Conservation (phyloP, 2,888 invertebrate genomes). For the Chloroclysta siterata region DNA sequence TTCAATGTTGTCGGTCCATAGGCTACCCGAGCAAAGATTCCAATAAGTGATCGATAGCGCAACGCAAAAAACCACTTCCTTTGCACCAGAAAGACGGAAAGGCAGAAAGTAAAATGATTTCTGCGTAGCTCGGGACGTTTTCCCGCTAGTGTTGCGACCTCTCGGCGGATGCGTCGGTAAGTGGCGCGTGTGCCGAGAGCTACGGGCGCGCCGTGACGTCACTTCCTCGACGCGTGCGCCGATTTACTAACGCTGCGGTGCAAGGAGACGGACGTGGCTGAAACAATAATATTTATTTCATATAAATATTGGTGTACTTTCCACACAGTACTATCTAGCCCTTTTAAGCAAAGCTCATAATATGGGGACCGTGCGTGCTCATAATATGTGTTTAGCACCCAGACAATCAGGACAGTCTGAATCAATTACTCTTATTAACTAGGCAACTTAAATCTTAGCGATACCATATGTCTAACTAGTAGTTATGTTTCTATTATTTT, state of each 20-base stretch:
- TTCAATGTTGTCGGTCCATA: not conserved
- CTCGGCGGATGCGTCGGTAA: slow-evolving; percentile 55
- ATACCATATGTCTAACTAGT: too few relatives aligned
- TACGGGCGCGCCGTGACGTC: slow-evolving; percentile 68
- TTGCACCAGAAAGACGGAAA: slow-evolving; percentile 20
- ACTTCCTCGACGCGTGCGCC: slow-evolving; percentile 75
- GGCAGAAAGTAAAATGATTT: slow-evolving; percentile 28
- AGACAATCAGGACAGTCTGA: too few relatives aligned
- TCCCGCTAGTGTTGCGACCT: slow-evolving; percentile 45
- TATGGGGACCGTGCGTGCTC: too few relatives aligned
- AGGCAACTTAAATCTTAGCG: too few relatives aligned
- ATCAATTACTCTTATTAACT: too few relatives aligned
- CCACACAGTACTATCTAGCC: too few relatives aligned
- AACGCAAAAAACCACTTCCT: slow-evolving; percentile 26
- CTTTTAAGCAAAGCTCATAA: too few relatives aligned
- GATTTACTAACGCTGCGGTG: slow-evolving; percentile 46
- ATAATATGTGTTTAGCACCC: too few relatives aligned
- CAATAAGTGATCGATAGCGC: slow-evolving; percentile 21
- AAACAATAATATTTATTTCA: too few relatives aligned
- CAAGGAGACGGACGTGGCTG: not conserved
- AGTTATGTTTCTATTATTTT: too few relatives aligned
- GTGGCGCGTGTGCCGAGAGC: slow-evolving; percentile 53
- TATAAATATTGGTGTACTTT: too few relatives aligned
- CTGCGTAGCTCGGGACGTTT: slow-evolving; percentile 31
- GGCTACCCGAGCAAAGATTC: not conserved